Base-by-base conservation (phyloP, 2,113 vertebrate species). In the Aspidoscelis tigris region DNA sequence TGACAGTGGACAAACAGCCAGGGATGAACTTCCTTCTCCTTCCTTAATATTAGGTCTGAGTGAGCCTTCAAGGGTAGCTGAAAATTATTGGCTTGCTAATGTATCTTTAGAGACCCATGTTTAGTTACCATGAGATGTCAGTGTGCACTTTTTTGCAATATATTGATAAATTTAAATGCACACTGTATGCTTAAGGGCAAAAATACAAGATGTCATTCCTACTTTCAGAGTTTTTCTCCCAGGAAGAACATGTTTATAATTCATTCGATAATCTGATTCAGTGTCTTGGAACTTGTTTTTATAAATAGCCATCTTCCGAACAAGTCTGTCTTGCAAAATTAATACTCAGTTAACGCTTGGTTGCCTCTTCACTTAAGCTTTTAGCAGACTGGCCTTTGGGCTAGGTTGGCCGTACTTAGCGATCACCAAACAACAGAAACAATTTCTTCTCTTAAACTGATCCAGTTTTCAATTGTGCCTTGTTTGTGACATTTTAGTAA, bases 351-450 rank as follows among this genome's bases (percentile, higher is more conserved):
- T 68, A 6, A 0, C 58, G 24, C 16, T 21, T 26, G 21, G 39
- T 14, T 44, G 0, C 0, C 18, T 61, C 12, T 85, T 7, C 55
- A 1, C 73, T 20, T 22, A 2, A 39, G 6, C 22, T 0, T 0
- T 43, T 12, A 80, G 22, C 18, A 22, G 21, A 26, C 44, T 33
- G 16, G 55, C 86, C n/a, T 76, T 24, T 0, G 0, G n/a, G 58
- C 66, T 41, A 44, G n/a, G 2, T 3, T 33, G 69, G 64, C n/a
- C 71, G 14, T 61, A 4, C 43, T 75, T 71, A 87, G 74, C 80
- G 81, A 4, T 4, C 9, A 26, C 20, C 2, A 33, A 7, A 2
- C 7, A 21, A 61, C 22, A 7, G 0, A 82, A 83, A 1, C 20
- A 0, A 0, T 81, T 86, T 81, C 1, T 26, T 66, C 20, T 65